Percentiles rank a stretch among this genome's conserved stretches.
These are phyloP conservation scores for Drosophila picticornis DNA, from an alignment of 2,888 invertebrate genomes.

Conservation along the genomic window DNA sequence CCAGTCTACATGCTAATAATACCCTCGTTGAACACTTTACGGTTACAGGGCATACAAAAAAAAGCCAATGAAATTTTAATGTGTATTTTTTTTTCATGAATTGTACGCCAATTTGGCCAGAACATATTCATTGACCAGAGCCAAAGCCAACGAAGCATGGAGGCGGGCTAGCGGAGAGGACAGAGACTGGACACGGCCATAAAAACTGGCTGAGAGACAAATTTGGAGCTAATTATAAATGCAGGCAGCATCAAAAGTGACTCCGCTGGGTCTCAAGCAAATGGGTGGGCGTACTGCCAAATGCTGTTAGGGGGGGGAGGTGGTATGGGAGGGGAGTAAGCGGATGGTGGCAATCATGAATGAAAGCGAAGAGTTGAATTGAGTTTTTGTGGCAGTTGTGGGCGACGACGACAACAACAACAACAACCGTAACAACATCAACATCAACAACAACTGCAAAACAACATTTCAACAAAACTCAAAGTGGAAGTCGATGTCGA, in stretches of 20 bases:
- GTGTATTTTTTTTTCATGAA: constrained; percentile 57
- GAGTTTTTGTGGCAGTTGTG: constrained; percentile 23
- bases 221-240: constrained; percentile 78
- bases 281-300: constrained; percentile 57
- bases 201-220: constrained; percentile 71
- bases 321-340: neutral
- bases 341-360: constrained; percentile 59
- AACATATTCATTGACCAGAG: constrained; percentile 51
- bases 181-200: constrained; percentile 63
- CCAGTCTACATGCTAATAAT: neutral
- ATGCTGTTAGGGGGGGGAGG: constrained; percentile 12
- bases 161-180: neutral
- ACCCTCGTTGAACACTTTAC: neutral
- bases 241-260: constrained; percentile 65
- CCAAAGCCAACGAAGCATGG: constrained; percentile 6
- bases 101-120: constrained; percentile 59
- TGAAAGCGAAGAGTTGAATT: constrained; percentile 46
- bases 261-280: constrained; percentile 33
- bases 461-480: neutral
- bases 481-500: constrained; percentile 13
- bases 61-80: constrained; percentile 46
- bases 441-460: neutral
- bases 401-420: constrained; percentile 28
- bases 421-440: neutral
- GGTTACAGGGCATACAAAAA: constrained; percentile 26